Conservation (phyloP, 2,888 invertebrate genomes). For the Megaustenia siamemsis region DNA sequence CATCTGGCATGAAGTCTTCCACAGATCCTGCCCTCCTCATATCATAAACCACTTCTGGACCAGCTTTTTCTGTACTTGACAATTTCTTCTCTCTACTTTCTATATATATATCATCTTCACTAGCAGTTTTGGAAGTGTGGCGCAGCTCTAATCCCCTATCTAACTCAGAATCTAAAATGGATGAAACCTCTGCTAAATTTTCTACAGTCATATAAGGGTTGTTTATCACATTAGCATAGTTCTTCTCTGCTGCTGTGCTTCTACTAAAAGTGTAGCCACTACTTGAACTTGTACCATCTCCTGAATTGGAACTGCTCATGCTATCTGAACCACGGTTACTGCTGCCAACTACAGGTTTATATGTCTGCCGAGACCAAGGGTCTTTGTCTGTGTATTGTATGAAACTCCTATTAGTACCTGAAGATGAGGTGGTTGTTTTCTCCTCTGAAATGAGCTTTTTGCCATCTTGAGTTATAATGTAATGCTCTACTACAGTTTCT, state of each 20-base stretch:
- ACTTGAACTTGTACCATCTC: not conserved
- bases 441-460: constrained; percentile 50
- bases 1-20: constrained; percentile 59
- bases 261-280: not conserved
- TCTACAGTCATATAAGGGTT: constrained; percentile 51
- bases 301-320: not conserved
- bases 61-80: not conserved
- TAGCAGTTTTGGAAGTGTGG: constrained; percentile 47
- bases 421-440: constrained; percentile 27
- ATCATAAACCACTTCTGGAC: constrained; percentile 47
- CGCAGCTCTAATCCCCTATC: not conserved
- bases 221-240: constrained; percentile 32
- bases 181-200: constrained; percentile 42
- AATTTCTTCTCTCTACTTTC: constrained; percentile 16
- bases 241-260: not conserved
- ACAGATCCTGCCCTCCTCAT: constrained; percentile 55
- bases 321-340: constrained; percentile 3
- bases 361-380: not conserved
- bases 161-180: constrained; percentile 33
- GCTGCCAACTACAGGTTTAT: not conserved
- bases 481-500: constrained; percentile 44
- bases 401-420: constrained; percentile 33
- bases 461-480: constrained; percentile 48
- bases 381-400: constrained; percentile 11
- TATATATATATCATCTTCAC: constrained; percentile 42